Evolutionary conservation across 1,140 invertebrate species (phyloP), one percentile per base, ranked within the genome.

Genomic region (Diuraphis noxia): DNA sequence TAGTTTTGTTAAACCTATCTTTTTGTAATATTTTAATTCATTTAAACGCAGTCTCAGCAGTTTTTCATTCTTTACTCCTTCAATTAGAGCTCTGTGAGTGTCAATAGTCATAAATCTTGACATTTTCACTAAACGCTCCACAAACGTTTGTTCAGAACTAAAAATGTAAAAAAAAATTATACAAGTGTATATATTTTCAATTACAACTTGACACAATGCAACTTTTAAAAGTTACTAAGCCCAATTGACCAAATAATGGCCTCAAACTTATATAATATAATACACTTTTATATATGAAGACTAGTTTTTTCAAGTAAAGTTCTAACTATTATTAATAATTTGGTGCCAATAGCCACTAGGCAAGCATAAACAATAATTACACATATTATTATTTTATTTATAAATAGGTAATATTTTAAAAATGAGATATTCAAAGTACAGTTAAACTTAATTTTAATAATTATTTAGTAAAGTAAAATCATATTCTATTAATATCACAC

Each of bases 31-130:
- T 49, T 46, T 30, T 87, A 87, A 87, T 52, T 87, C 85, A 17
- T 52, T 52, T 46, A 87, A 52, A 34, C 85, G 25, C 17, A 34
- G 40, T 49, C 25, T 49, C 34, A 87, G 19, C 13, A 87, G 21
- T 49, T 87, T 87, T 87, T 87, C 85, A 38, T 87, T 46, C 21
- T 87, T 87, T 46, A 34, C 0, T 52, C 85, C 40, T 41, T 46
- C 85, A 41, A 87, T 87, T 21, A 87, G 34, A 1, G 43, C 43
- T 1, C 30, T 49, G 38, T 87, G 85, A 87, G 3, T 8, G 8
- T 87, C 43, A 87, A 87, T n/a, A 49, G 17, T 87, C 85, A 87
- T 87, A 30, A 87, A 49, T 87, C 41, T 46, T 34, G 85, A 41
- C 43, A 87, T 34, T 34, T 87, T 87, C 6, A 46, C n/a, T 87